A percentile compares a stretch with the other conserved stretches of the same genome.
Conservation (phyloP, 1,140 invertebrate species). For the Maconellicoccus hirsutus region DNA sequence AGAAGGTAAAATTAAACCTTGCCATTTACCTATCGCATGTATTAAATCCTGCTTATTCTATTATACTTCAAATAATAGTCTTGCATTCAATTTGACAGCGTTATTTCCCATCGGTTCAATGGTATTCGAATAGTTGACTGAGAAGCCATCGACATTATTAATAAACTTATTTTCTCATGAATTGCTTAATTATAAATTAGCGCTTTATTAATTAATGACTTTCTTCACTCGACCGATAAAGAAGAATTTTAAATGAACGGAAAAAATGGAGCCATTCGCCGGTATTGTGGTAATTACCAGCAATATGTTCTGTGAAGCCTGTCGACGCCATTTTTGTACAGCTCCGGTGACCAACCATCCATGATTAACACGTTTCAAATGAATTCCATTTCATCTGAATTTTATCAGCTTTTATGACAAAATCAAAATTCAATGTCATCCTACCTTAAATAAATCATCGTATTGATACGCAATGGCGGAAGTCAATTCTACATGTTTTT, state of each 20-base stretch:
- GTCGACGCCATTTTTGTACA: slow-evolving; percentile 12
- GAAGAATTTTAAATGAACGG: slow-evolving; percentile 16
- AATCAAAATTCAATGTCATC: not conserved
- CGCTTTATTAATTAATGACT: slow-evolving; percentile 22
- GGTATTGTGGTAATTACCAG: slow-evolving; percentile 15
- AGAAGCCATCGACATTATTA: slow-evolving; percentile 17
- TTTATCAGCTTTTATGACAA: slow-evolving; percentile 1
- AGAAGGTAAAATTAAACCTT: not conserved
- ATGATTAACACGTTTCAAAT: slow-evolving; percentile 17
- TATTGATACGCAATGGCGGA: not conserved
- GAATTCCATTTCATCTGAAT: not conserved
- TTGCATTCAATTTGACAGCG: not conserved
- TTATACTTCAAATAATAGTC: not conserved
- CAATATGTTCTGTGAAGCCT: slow-evolving; percentile 17
- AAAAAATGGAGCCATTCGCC: slow-evolving; percentile 17
- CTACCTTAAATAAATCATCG: not conserved
- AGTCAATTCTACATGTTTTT: no score
- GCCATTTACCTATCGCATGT: not conserved
- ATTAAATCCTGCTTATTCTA: not conserved
- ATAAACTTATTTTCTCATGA: slow-evolving; percentile 20
- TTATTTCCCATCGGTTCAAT: slow-evolving; percentile 13
- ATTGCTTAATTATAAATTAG: slow-evolving; percentile 23
- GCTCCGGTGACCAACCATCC: slow-evolving; percentile 19
- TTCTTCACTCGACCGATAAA: slow-evolving; percentile 18
- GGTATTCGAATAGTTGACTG: slow-evolving; percentile 11